Percentiles rank a stretch among this genome's conserved stretches.
These are phyloP conservation scores for Micropterix aruncella DNA, from an alignment of 2,888 invertebrate species.

Conservation along the genomic window DNA sequence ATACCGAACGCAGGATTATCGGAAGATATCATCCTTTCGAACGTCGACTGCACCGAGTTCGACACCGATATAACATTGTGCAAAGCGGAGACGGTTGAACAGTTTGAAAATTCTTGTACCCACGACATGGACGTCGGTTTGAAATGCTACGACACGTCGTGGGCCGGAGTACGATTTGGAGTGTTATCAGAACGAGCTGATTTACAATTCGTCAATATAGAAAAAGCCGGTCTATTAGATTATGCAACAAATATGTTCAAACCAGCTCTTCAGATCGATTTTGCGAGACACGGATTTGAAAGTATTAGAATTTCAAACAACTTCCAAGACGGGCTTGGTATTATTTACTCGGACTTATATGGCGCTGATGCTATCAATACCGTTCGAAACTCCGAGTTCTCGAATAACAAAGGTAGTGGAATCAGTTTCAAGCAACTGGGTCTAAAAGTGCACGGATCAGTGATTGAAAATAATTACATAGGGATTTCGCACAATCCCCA, in stretches of 20 bases:
- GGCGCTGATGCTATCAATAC: constrained; percentile 70
- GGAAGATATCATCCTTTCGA: constrained; percentile 67
- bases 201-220: constrained; percentile 76
- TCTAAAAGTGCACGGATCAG: constrained; percentile 60
- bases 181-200: constrained; percentile 77
- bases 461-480: constrained; percentile 67
- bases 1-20: constrained; percentile 65
- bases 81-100: constrained; percentile 55
- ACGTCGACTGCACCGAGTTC: constrained; percentile 81
- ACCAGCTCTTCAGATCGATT: constrained; percentile 81
- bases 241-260: constrained; percentile 78
- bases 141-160: constrained; percentile 78
- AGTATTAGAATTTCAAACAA: constrained; percentile 72
- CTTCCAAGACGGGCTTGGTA: constrained; percentile 83
- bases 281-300: constrained; percentile 69
- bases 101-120: constrained; percentile 80
- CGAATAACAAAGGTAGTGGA: constrained; percentile 75
- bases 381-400: constrained; percentile 73
- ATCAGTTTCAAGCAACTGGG: constrained; percentile 83
- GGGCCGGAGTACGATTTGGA: constrained; percentile 89
- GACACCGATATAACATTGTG: constrained; percentile 86
- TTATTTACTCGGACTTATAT: constrained; percentile 89
- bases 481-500: constrained; percentile 91
- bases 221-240: constrained; percentile 88
- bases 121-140: constrained; percentile 83